Evolutionary conservation across 2,797 vertebrate genomes (phyloP).

Genomic region (Microchirus variegatus): DNA sequence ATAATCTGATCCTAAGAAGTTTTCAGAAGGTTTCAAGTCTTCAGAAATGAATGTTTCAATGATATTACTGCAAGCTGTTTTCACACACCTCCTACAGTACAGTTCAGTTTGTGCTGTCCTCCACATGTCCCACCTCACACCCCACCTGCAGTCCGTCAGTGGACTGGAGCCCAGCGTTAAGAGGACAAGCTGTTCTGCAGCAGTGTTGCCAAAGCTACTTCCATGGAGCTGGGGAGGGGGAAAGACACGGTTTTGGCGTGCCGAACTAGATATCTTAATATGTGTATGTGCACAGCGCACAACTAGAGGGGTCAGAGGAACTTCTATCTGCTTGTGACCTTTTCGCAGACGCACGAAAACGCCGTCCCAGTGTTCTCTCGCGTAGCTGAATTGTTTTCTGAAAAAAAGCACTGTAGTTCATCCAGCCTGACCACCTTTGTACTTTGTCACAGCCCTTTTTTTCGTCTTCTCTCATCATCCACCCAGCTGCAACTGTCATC

Average conservation of each 20-base stretch:
- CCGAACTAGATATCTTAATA: conserved; percentile 29
- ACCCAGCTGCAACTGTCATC: conserved; percentile 71
- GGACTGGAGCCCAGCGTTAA: conserved; percentile 46
- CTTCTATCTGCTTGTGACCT: conserved; percentile 10
- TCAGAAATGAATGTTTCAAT: no score
- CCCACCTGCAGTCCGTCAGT: conserved; percentile 47
- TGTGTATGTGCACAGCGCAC: conserved; percentile 12
- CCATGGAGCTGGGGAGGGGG: conserved; percentile 46
- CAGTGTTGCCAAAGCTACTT: conserved; percentile 65
- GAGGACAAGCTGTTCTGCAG: conserved; percentile 66
- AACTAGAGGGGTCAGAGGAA: conserved; percentile 17
- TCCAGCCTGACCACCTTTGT: conserved; percentile 43
- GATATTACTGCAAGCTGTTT: not conserved
- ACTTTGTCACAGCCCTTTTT: conserved; percentile 44
- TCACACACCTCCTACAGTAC: conserved; percentile 16
- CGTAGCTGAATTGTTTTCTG: not conserved
- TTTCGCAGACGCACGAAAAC: not conserved
- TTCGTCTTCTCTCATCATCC: conserved; percentile 60
- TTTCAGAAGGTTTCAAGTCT: no score
- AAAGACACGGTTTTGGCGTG: conserved; percentile 45
- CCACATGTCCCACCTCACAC: conserved; percentile 43
- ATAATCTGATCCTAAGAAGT: conserved; percentile 2
- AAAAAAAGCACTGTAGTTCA: conserved; percentile 23
- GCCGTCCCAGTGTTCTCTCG: not conserved
- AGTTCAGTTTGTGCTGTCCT: conserved; percentile 28